phyloP scores from a whole-genome alignment of 1,140 invertebrate species.

The Drosophila pachea region DNA sequence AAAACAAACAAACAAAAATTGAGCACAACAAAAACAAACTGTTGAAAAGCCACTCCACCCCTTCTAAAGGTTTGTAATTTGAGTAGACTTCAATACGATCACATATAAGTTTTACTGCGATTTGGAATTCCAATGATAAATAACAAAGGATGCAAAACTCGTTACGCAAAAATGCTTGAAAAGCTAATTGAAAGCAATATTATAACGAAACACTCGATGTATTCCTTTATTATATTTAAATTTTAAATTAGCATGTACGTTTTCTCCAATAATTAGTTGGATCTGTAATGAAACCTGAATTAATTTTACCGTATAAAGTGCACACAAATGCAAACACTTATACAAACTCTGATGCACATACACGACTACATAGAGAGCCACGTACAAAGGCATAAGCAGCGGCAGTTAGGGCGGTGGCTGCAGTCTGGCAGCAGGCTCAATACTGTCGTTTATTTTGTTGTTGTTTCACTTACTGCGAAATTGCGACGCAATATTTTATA shows the following conservation, averaged over 20 bases:
- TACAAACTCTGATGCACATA: neutral
- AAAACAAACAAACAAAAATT: neutral
- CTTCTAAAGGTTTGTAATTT: conserved; percentile 18
- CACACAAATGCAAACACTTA: conserved; percentile 5
- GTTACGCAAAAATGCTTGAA: neutral
- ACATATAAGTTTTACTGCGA: conserved; percentile 18
- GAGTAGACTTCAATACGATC: conserved; percentile 34
- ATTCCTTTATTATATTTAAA: neutral
- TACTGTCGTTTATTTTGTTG: conserved; percentile 18
- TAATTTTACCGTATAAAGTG: conserved; percentile 17
- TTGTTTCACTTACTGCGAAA: conserved; percentile 41
- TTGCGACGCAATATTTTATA: conserved; percentile 57
- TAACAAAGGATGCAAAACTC: conserved; percentile 12
- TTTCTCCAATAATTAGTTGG: neutral
- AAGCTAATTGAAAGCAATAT: neutral
- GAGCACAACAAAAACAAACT: neutral
- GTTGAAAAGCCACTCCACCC: neutral
- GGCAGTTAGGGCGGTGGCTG: conserved; percentile 73
- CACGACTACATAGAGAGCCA: conserved; percentile 28
- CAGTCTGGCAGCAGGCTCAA: conserved; percentile 41
- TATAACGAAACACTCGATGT: neutral
- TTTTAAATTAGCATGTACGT: neutral
- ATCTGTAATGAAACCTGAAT: conserved; percentile 1
- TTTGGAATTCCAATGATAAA: conserved; percentile 15
- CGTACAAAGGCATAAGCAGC: conserved; percentile 47